Evolutionary conservation across 2,888 invertebrate species (phyloP), one percentile per base, ranked within the genome.

Genomic region (Gryllus longicercus): DNA sequence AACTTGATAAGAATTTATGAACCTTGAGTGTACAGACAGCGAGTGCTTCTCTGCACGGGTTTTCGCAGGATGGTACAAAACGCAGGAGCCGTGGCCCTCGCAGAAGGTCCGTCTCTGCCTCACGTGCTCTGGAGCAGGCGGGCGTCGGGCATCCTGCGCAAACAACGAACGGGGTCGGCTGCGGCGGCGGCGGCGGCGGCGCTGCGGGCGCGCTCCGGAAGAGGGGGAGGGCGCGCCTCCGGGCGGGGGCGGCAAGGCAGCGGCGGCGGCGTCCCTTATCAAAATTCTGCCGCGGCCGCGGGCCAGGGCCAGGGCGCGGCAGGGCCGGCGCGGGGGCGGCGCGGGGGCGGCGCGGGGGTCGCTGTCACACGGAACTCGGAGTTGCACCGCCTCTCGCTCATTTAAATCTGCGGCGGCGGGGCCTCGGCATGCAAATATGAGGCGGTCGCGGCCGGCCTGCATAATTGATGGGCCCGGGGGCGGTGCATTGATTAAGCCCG

Each of bases 381-480:
- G 63, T 63, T 16, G 63, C 63, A 5, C 63, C 63, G 63, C 63
- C 63, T 14, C 63, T 63, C 63, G 63, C 63, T 63, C 63, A 63
- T 63, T 63, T 63, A 63, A 63, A 63, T 63, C 63, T 63, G 63
- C 63, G 63, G 63, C 63, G 63, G 8, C 63, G 63, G 63, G 38
- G 63, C 63, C 63, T 63, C 63, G 63, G 63, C 63, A 63, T 63
- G 63, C 63, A 63, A 63, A 63, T 63, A 63, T 63, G 63, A 63
- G 63, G 63, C 63, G 63, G 63, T n/a, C 63, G 63, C 63, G 63
- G 63, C 63, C 63, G 63, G 63, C 63, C 63, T 63, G 63, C 63
- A 63, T 63, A 63, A 63, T 63, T 63, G 63, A 63, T 63, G 63
- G 16, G 63, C 63, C 63, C 63, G 63, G 63, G 38, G 63, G 63